These are phyloP conservation scores for Podarcis raffonei DNA, from an alignment of 2,113 vertebrate species.

Conservation along the genomic window DNA sequence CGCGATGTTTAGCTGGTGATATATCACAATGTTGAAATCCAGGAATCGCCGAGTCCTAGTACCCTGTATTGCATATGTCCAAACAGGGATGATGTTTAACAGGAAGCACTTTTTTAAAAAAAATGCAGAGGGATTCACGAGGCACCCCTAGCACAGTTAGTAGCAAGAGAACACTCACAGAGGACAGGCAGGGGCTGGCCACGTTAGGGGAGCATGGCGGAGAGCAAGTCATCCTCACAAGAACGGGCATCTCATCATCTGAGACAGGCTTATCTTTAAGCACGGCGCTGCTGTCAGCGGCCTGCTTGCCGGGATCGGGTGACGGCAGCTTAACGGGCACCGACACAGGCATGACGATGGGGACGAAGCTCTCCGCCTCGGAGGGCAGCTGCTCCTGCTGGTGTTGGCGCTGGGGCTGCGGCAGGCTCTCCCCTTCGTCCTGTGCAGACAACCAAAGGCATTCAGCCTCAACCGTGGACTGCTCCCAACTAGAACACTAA, in stretches of 20 bases:
- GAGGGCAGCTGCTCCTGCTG: slow-evolving; percentile 72
- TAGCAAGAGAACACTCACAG: slow-evolving; percentile 84
- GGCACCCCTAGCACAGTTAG: slow-evolving; percentile 66
- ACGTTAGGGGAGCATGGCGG: slow-evolving; percentile 79
- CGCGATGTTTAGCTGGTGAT: too few species aligned
- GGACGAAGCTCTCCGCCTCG: slow-evolving; percentile 79
- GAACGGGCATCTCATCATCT: slow-evolving; percentile 87
- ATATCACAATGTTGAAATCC: too few species aligned
- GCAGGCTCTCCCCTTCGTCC: slow-evolving; percentile 83
- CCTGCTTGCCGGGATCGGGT: slow-evolving; percentile 78
- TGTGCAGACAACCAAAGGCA: slow-evolving; percentile 86
- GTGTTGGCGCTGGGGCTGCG: slow-evolving; percentile 68
- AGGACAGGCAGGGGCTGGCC: slow-evolving; percentile 78
- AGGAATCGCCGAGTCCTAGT: too few species aligned
- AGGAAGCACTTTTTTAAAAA: not conserved
- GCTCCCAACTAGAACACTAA: slow-evolving; percentile 24
- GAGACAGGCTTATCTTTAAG: slow-evolving; percentile 82
- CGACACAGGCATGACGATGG: slow-evolving; percentile 91
- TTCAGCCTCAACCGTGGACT: slow-evolving; percentile 74
- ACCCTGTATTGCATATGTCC: not conserved
- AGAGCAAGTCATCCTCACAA: slow-evolving; percentile 85
- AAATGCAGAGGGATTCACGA: slow-evolving; percentile 79
- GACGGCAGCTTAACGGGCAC: slow-evolving; percentile 87
- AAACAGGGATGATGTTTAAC: not conserved
- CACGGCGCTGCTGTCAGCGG: slow-evolving; percentile 74